Base-by-base conservation (phyloP, 2,113 vertebrate species). In the Dasyurus viverrinus region DNA sequence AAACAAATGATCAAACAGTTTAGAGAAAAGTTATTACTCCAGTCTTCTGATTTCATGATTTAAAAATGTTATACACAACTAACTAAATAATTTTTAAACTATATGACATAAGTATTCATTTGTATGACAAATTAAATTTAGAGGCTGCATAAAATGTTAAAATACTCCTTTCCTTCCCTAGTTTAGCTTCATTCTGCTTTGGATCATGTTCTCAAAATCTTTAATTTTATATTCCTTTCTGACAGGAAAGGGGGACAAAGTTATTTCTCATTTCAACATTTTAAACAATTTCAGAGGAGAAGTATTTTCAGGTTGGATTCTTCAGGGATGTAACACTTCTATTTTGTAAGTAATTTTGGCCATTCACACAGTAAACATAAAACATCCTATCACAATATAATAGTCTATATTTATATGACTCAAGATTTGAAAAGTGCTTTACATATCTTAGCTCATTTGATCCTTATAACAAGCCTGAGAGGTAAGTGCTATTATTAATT, bases 161-260 rank as follows among this genome's bases (percentile, higher is more conserved):
- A 3, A 11, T 46, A 55, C 25, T 24, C 30, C 89, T 52, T 60
- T 53, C 12, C n/a, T 0, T 11, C 90, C 95, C 90, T 12, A 30
- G 5, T 30, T 48, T 53, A 90, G 93, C 93, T 93, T 96, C 92
- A 25, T 90, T 95, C 95, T 68, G 90, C 96, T 96, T 96, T 94
- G 68, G 22, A 93, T 26, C 19, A 93, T 93, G 90, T 93, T 24
- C 76, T 84, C 19, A 16, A 14, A 91, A 90, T 46, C 8, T 95
- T 92, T 60, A 54, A 57, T 96, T 96, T 93, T 25, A 90, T 89
- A 90, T 54, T 53, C 47, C 55, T 48, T 48, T 94, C 89, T 84
- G 14, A 97, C 92, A 30, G 91, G 76, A 47, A 92, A 93, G 92
- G 92, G n/a, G 54, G 89, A 94, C 93, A 48, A 48, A n/a, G 7